Percentiles rank a stretch among this genome's conserved stretches.
These are phyloP conservation scores for Tringa solitaria DNA, from an alignment of 2,113 vertebrate genomes.

Conservation along the genomic window DNA sequence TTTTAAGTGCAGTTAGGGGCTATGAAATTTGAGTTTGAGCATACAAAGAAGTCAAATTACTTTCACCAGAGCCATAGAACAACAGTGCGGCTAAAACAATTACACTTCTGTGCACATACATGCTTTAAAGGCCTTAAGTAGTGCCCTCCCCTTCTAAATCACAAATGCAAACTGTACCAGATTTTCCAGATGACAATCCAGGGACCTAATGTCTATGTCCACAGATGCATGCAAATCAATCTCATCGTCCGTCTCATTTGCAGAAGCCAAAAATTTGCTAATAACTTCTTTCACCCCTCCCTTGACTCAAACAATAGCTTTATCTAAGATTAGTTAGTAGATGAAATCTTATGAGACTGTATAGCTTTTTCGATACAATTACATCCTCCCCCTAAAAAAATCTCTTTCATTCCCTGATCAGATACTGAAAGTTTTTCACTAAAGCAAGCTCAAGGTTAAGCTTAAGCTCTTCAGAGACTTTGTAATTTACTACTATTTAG, in stretches of 20 bases:
- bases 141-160: constrained; percentile 3
- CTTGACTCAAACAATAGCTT: neutral
- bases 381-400: neutral
- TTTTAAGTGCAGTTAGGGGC: constrained; percentile 53
- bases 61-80: constrained; percentile 26
- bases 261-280: constrained; percentile 21
- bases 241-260: neutral
- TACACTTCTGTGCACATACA: neutral
- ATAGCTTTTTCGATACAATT: neutral
- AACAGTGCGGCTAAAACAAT: constrained; percentile 2
- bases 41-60: constrained; percentile 30
- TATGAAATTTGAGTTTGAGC: constrained; percentile 34
- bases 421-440: neutral
- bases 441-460: neutral
- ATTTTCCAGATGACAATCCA: neutral
- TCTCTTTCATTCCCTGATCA: neutral
- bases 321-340: neutral
- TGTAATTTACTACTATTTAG: neutral
- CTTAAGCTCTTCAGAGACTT: neutral
- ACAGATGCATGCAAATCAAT: neutral
- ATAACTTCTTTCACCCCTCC: neutral
- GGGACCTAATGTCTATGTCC: neutral
- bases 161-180: neutral
- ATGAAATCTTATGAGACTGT: neutral
- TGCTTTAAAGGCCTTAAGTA: neutral